A percentile compares a stretch with the other conserved stretches of the same genome.
phyloP scores from a whole-genome alignment of 2,888 invertebrate genomes.

The Euplexia lucipara region DNA sequence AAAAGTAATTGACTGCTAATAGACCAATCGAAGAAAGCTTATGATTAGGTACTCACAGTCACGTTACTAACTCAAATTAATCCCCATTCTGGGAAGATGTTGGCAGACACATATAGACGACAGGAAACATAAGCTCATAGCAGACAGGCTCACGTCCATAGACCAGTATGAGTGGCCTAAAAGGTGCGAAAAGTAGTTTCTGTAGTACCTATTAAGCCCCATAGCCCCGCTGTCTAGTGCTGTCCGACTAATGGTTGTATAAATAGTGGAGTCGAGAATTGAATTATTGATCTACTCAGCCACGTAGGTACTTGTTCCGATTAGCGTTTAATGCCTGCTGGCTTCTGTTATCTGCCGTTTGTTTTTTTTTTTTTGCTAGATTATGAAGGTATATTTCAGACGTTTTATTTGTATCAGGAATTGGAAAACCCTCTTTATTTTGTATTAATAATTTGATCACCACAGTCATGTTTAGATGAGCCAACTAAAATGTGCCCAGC shows the following conservation, averaged over 20 bases:
- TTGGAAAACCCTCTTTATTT: no score
- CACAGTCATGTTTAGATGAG: no score
- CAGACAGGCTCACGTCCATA: not conserved
- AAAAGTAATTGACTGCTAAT: no score
- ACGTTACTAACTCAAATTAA: no score
- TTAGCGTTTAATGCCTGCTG: slow-evolving; percentile 42
- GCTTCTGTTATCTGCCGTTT: slow-evolving; percentile 6
- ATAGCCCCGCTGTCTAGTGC: slow-evolving; percentile 22
- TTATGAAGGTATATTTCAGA: not conserved
- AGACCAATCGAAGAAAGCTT: no score
- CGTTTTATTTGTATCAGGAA: not conserved
- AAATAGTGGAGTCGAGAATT: slow-evolving; percentile 33
- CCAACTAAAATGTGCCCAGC: no score
- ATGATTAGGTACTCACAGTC: no score
- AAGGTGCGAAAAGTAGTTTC: not conserved
- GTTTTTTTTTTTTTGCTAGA: not conserved
- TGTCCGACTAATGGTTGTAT: slow-evolving; percentile 26
- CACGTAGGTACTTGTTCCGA: slow-evolving; percentile 28
- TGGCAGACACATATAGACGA: no score
- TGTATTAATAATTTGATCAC: no score
- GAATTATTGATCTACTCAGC: slow-evolving; percentile 45
- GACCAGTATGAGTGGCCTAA: not conserved
- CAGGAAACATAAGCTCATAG: not conserved
- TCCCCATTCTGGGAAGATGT: no score
- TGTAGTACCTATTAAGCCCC: not conserved